phyloP scores from a whole-genome alignment of 2,113 vertebrate species.

The Elaphurus davidianus region DNA sequence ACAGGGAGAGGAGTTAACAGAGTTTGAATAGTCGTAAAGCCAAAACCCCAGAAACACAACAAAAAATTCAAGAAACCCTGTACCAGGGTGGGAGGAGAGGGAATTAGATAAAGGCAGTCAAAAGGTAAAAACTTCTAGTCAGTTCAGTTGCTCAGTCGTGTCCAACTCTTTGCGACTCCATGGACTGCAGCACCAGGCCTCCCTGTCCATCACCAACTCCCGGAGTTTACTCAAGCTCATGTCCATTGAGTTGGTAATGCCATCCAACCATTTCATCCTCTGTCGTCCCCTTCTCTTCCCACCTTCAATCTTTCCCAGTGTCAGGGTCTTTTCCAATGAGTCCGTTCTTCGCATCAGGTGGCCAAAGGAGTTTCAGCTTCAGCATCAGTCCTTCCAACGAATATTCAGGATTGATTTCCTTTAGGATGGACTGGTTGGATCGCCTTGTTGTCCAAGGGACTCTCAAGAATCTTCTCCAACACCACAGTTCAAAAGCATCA shows the following conservation, averaged over 20 bases:
- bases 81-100: not conserved
- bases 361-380: not conserved
- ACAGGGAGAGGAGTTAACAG: not conserved
- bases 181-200: not conserved
- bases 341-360: not conserved
- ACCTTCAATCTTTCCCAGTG: not conserved
- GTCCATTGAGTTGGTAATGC: not conserved
- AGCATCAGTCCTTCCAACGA: not conserved
- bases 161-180: not conserved
- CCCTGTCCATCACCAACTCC: not conserved
- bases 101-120: not conserved
- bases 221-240: not conserved
- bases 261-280: not conserved
- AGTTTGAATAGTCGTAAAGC: not conserved
- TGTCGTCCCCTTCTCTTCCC: not conserved
- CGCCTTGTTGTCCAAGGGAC: not conserved
- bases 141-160: rapidly evolving
- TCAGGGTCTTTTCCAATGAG: not conserved
- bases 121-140: not conserved
- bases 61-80: not conserved
- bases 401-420: not conserved
- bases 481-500: not conserved
- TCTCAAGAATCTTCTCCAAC: not conserved
- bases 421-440: not conserved
- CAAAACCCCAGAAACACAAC: not conserved